phyloP scores from a whole-genome alignment of 2,888 invertebrate genomes.

The Cheilosia grossa region DNA sequence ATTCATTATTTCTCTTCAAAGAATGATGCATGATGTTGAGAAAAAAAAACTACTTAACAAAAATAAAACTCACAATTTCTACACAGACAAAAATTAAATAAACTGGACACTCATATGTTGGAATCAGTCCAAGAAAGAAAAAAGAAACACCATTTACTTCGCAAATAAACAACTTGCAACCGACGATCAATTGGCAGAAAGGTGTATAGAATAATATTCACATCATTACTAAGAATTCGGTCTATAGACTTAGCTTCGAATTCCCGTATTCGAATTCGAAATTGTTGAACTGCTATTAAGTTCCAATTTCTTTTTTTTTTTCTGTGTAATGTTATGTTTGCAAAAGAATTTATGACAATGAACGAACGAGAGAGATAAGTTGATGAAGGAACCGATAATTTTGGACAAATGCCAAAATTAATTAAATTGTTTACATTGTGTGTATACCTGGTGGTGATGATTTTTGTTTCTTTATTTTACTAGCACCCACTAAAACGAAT shows the following conservation, averaged over 20 bases:
- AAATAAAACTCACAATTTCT: conserved; percentile 10
- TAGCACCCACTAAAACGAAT: neutral
- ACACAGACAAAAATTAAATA: conserved; percentile 20
- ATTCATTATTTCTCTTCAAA: conserved; percentile 25
- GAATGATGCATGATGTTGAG: conserved; percentile 36
- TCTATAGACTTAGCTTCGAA: neutral
- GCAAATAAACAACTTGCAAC: conserved; percentile 24
- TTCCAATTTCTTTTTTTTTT: conserved; percentile 12
- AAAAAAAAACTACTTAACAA: conserved; percentile 26
- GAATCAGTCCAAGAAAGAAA: conserved; percentile 37
- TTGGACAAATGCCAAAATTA: conserved; percentile 45
- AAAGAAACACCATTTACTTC: neutral
- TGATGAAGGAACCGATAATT: conserved; percentile 10
- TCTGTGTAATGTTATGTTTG: neutral
- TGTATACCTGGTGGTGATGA: conserved; percentile 3
- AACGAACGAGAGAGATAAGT: neutral
- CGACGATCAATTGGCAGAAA: conserved; percentile 18
- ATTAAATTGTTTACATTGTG: conserved; percentile 50
- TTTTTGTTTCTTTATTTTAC: no score
- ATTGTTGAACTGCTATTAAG: neutral
- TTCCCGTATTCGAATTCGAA: no score
- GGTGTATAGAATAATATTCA: conserved; percentile 28
- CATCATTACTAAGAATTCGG: neutral
- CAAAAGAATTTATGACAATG: neutral
- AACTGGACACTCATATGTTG: conserved; percentile 42